A percentile compares a stretch with the other conserved stretches of the same genome.
Evolutionary conservation across 2,888 invertebrate species (phyloP).

Genomic region (Agrilus cyanescens): DNA sequence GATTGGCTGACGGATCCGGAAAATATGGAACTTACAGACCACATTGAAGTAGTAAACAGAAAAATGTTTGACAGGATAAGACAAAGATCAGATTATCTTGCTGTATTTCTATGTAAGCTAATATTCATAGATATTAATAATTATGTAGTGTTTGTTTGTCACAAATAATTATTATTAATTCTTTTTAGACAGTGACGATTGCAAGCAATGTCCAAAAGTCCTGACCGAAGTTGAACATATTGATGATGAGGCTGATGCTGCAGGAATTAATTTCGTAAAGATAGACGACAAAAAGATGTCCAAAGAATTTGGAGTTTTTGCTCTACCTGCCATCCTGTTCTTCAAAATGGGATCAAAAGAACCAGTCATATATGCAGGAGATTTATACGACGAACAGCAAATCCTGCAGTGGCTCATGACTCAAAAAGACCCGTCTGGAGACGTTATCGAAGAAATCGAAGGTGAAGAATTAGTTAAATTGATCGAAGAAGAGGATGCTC

Average conservation of each 20-base stretch:
- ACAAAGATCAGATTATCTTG: slow-evolving; percentile 78
- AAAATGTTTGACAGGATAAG: slow-evolving; percentile 90
- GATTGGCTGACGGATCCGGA: slow-evolving; percentile 90
- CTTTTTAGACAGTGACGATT: slow-evolving; percentile 84
- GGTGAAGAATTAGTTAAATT: slow-evolving; percentile 64
- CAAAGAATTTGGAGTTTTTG: slow-evolving; percentile 80
- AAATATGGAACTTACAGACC: slow-evolving; percentile 88
- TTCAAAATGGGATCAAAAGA: slow-evolving; percentile 80
- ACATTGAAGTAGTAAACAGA: slow-evolving; percentile 80
- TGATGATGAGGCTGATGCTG: slow-evolving; percentile 83
- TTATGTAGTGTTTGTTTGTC: neutral
- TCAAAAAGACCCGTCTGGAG: slow-evolving; percentile 85
- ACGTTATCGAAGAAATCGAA: slow-evolving; percentile 79
- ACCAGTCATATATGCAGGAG: slow-evolving; percentile 84
- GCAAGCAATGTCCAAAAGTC: slow-evolving; percentile 85
- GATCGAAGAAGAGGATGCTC: slow-evolving; percentile 67
- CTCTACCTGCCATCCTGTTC: slow-evolving; percentile 80
- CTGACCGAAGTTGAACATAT: slow-evolving; percentile 83
- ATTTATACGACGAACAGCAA: slow-evolving; percentile 76
- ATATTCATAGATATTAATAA: neutral
- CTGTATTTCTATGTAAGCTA: slow-evolving; percentile 82
- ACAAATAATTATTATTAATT: no score
- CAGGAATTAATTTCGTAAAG: slow-evolving; percentile 86
- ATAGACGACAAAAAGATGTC: slow-evolving; percentile 81
- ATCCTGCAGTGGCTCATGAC: slow-evolving; percentile 83